Percentiles rank a stretch among this genome's conserved stretches.
phyloP scores from a whole-genome alignment of 2,113 vertebrate species.

The Micromys minutus region DNA sequence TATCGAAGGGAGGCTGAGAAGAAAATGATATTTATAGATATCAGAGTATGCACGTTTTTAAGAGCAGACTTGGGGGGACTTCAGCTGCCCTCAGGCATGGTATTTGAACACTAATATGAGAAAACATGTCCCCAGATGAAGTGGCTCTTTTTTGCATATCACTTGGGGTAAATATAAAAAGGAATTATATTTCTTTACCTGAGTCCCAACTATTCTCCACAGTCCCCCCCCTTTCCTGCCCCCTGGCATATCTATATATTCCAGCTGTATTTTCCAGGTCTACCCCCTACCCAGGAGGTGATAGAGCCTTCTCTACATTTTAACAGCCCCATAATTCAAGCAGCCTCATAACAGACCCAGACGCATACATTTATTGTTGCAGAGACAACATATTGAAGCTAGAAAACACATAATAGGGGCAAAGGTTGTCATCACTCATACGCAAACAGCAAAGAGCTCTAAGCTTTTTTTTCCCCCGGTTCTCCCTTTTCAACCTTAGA shows the following conservation, averaged over 20 bases:
- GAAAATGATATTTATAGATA: conserved; percentile 5
- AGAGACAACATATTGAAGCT: background rate
- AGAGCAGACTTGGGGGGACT: background rate
- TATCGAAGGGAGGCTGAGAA: conserved; percentile 30
- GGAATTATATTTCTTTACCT: background rate
- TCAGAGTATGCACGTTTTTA: conserved; percentile 6
- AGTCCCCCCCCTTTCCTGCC: background rate
- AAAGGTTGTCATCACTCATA: background rate
- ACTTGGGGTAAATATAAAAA: background rate
- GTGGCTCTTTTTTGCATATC: background rate
- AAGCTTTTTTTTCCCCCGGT: background rate
- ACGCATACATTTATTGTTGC: background rate
- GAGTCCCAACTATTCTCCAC: background rate
- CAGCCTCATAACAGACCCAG: background rate
- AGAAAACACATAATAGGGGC: background rate
- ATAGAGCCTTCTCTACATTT: background rate
- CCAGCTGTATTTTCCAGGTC: background rate
- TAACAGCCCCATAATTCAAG: background rate
- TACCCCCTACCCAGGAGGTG: background rate
- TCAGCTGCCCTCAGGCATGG: background rate
- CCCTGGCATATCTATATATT: background rate
- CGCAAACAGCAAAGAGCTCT: background rate
- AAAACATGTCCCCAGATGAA: background rate
- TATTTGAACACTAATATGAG: background rate
- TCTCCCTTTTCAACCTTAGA: background rate